Base-by-base conservation (phyloP, 2,888 invertebrate species). In the Pheosia gnoma region DNA sequence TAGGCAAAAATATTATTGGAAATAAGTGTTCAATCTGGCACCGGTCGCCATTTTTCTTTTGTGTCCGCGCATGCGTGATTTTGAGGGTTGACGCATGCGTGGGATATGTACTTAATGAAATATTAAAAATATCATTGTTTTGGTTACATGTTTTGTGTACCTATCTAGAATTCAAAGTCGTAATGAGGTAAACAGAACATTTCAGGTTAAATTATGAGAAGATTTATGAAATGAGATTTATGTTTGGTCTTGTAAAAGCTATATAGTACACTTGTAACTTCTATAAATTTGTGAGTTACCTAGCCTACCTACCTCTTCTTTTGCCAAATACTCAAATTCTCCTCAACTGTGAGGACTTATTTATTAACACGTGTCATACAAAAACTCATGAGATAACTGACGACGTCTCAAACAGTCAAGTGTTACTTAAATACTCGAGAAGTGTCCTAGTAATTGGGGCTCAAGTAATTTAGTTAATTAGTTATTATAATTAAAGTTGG, bases 31-130 rank as follows among this genome's bases (percentile, higher is more conserved):
- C 72, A 75, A 76, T 79, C 82, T 79, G 80, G 73, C 77, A 71
- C 66, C 62, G 64, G 70, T 85, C 75, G 88, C 90, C 90, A 90
- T 90, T 65, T 86, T 88, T 81, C 63, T 60, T 65, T 57, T 57
- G 47, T 25, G 10, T 57, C 43, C 57, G 67, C 89, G 87, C 90
- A 85, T 85, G 89, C 89, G 88, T 77, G 52, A 41, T 41, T 47
- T 55, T 45, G 54, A 25, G 60, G 36, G 53, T 59, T 65, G 64
- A 77, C 84, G 82, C 89, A 86, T 89, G 89, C 89, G 89, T 84
- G 39, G 7, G 76, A 64, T 54, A 61, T 60, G 62, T 67, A 25
- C 25, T 25, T 25, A 69, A 53, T 79, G 68, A 76, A 79, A 80
- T 77, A 80, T 80, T 78, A 72, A 78, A 71, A 70, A 66, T 74